Conservation (phyloP, 2,888 invertebrate species). For the Latrodectus elegans region DNA sequence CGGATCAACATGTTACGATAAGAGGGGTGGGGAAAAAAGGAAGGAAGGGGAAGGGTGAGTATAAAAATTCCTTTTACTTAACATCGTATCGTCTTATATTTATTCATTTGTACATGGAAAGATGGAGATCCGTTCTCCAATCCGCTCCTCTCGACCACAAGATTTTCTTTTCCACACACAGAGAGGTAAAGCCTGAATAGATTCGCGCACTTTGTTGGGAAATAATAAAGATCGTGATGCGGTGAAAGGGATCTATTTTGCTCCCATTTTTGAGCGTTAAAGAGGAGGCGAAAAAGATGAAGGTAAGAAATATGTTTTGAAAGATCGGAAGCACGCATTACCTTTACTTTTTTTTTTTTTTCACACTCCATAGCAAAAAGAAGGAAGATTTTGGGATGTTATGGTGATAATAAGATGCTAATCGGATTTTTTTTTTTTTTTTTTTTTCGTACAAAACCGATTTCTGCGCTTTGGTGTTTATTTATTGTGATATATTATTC, state of each 20-base stretch:
- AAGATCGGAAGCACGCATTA: neutral
- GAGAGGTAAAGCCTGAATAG: constrained; percentile 43
- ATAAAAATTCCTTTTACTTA: constrained; percentile 34
- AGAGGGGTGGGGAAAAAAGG: neutral
- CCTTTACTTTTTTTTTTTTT: neutral
- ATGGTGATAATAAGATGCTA: constrained; percentile 64
- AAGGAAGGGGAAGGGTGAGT: constrained; percentile 21
- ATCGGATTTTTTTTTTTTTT: constrained; percentile 50
- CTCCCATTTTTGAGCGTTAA: constrained; percentile 19
- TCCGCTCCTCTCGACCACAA: constrained; percentile 2
- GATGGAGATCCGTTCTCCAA: constrained; percentile 12
- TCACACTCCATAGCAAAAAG: no score
- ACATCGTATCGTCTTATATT: constrained; percentile 59
- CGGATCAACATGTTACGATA: constrained; percentile 55
- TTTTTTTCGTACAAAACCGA: neutral
- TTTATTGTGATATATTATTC: no score
- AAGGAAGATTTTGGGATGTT: constrained; percentile 19
- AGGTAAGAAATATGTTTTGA: constrained; percentile 1
- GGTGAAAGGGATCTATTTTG: constrained; percentile 25
- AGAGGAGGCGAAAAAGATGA: neutral
- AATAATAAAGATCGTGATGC: constrained; percentile 49
- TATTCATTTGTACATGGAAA: constrained; percentile 56
- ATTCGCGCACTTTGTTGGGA: constrained; percentile 36
- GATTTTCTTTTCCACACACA: constrained; percentile 42
- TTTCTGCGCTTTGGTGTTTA: no score